Base-by-base conservation (phyloP, 2,113 vertebrate species). In the Lophius piscatorius region DNA sequence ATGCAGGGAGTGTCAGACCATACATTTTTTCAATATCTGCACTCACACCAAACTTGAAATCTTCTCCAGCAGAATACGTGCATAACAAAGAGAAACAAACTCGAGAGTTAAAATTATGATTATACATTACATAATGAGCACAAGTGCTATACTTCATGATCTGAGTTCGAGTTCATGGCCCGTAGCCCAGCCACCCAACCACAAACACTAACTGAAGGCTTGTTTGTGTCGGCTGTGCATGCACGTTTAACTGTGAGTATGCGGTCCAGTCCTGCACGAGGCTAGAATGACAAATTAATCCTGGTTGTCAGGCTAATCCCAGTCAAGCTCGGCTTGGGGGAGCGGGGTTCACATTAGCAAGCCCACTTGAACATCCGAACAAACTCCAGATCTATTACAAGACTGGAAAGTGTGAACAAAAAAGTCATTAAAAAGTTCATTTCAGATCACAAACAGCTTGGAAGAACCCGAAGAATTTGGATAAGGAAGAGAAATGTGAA, bases 231-330 rank as follows among this genome's bases (percentile, higher is more conserved):
- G 18, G 51, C 2, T n/a, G 21, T 10, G 17, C 46, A 35, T 39
- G 31, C 14, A 29, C 3, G 9, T 20, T 28, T 35, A 31, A 16
- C 18, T 4, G 18, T 26, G 23, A 21, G 21, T 23, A 5, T 47
- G 23, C 22, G 42, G 35, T 46, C 31, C 8, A 6, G 22, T 16
- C 54, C 23, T 54, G 47, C 46, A 45, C 35, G 36, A 6, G 35
- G 38, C n/a, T 36, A 49, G n/a, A 58, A 59, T 68, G 74, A 81
- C 65, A 70, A 60, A 65, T 42, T 45, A 59, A 45, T 29, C 42
- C 59, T 64, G 45, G 40, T 33, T 48, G 48, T 70, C 21, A 21
- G 39, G 41, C 52, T 57, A 33, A 67, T 40, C 45, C 64, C 24
- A 51, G 65, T 64, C 29, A 46, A 58, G 49, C 48, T 69, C 45